Percentiles rank a stretch among this genome's conserved stretches.
Conservation (phyloP, 1,140 invertebrate genomes). For the Eumeta japonica region DNA sequence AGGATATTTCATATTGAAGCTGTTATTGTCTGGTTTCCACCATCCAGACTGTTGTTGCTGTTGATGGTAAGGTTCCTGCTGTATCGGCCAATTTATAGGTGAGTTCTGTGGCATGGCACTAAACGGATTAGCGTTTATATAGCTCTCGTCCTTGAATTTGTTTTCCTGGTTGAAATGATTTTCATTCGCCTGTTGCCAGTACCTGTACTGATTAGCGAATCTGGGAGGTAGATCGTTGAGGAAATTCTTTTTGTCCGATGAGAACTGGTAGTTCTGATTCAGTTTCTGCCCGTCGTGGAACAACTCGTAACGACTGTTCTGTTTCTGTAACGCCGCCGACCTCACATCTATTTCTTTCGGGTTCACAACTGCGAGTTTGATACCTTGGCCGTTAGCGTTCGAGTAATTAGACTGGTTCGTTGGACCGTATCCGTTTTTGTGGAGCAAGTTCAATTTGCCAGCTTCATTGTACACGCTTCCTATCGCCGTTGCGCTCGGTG, state of each 20-base stretch:
- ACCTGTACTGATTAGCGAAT: conserved; percentile 42
- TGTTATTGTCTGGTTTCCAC: conserved; percentile 42
- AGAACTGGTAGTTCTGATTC: conserved; percentile 34
- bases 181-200: conserved; percentile 29
- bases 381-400: conserved; percentile 27
- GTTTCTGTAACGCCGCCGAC: conserved; percentile 46
- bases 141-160: conserved; percentile 30
- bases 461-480: conserved; percentile 17
- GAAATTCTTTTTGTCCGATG: conserved; percentile 44
- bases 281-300: conserved; percentile 38
- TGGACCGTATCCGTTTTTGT: conserved; percentile 36
- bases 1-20: too few relatives aligned
- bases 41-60: conserved; percentile 23
- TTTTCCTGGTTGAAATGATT: conserved; percentile 25
- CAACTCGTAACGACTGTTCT: conserved; percentile 36
- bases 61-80: conserved; percentile 20
- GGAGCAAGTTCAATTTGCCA: conserved; percentile 27
- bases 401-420: conserved; percentile 21
- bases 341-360: conserved; percentile 55
- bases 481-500: conserved; percentile 4
- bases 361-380: conserved; percentile 49
- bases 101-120: too few relatives aligned
- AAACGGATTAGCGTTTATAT: too few relatives aligned
- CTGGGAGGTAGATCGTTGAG: conserved; percentile 46
- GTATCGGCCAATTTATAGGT: conserved; percentile 14